These are phyloP conservation scores for Pogonomyrmex californicus DNA, from an alignment of 1,140 invertebrate species.

Conservation along the genomic window DNA sequence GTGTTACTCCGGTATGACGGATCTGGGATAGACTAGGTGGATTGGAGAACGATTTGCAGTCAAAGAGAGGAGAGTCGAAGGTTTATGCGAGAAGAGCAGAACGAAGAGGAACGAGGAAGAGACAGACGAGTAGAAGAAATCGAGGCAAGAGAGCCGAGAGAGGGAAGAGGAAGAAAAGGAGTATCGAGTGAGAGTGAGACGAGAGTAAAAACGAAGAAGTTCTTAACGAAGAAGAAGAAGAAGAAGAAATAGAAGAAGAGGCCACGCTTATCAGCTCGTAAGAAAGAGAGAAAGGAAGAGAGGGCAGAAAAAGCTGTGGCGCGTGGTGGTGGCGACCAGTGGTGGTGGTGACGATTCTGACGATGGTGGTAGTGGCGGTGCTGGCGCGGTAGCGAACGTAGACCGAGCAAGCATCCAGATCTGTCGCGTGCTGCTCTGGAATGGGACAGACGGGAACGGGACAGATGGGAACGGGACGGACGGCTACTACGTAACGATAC, in stretches of 20 bases:
- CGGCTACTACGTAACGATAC: slow-evolving; percentile 33
- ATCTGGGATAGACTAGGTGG: slow-evolving; percentile 5
- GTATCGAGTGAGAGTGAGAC: not conserved
- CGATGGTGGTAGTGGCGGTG: slow-evolving; percentile 48
- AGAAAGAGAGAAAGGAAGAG: slow-evolving; percentile 5
- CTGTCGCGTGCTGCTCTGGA: slow-evolving; percentile 76
- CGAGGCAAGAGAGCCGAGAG: slow-evolving; percentile 13
- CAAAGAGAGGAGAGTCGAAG: slow-evolving; percentile 20
- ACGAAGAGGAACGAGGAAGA: not conserved
- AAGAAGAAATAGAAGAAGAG: slow-evolving; percentile 16
- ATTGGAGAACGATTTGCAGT: not conserved
- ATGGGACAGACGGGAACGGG: slow-evolving; percentile 72
- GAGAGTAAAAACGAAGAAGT: slow-evolving; percentile 1
- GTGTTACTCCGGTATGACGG: not conserved
- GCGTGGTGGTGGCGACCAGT: slow-evolving; percentile 58
- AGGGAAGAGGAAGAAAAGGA: slow-evolving; percentile 5
- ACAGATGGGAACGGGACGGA: slow-evolving; percentile 68
- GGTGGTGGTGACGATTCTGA: slow-evolving; percentile 52
- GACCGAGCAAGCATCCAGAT: slow-evolving; percentile 73
- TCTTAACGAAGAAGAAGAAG: slow-evolving; percentile 6
- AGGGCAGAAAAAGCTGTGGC: slow-evolving; percentile 47
- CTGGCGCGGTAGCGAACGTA: slow-evolving; percentile 53
- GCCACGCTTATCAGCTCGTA: not conserved
- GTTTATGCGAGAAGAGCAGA: slow-evolving; percentile 26
- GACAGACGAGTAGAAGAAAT: slow-evolving; percentile 34